Evolutionary conservation across 2,797 vertebrate genomes (phyloP).

Genomic region (Enteromius argenteus): DNA sequence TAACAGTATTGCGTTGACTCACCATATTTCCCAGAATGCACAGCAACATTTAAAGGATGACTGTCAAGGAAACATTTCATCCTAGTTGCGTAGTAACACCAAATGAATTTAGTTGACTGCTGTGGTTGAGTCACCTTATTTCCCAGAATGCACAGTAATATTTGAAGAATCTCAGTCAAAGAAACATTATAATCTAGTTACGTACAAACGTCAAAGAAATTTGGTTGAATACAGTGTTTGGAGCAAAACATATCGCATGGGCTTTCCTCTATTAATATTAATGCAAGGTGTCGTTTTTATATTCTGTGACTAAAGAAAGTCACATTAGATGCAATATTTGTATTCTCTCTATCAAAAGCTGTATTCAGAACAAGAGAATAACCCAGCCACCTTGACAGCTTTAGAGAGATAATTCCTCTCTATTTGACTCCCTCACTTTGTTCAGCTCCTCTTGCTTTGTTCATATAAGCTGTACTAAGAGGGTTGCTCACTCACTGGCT

Average conservation of each 20-base stretch:
- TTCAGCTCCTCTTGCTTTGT: constrained; percentile 40
- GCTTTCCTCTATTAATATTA: constrained; percentile 11
- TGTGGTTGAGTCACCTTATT: constrained; percentile 1
- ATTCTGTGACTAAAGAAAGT: constrained; percentile 12
- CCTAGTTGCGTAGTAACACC: neutral
- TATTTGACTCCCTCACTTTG: constrained; percentile 40
- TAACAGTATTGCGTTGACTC: neutral
- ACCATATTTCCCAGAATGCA: neutral
- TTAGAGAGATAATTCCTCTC: constrained; percentile 39
- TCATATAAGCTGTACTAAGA: constrained; percentile 54
- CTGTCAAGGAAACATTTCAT: neutral
- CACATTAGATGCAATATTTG: constrained; percentile 27
- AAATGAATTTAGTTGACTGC: constrained; percentile 12
- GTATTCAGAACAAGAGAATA: constrained; percentile 39
- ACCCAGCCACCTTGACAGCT: constrained; percentile 42
- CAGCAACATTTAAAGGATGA: neutral
- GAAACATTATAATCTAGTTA: constrained; percentile 9
- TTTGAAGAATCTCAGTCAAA: constrained; percentile 6
- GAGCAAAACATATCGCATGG: neutral
- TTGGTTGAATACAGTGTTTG: neutral
- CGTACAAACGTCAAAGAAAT: neutral
- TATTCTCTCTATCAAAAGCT: constrained; percentile 9
- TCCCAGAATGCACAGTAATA: neutral
- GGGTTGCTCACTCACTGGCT: constrained; percentile 50
- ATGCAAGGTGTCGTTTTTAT: constrained; percentile 8